Base-by-base conservation (phyloP, 35 echinoderm and acorn worm genomes). In the Ptychodera flava region DNA sequence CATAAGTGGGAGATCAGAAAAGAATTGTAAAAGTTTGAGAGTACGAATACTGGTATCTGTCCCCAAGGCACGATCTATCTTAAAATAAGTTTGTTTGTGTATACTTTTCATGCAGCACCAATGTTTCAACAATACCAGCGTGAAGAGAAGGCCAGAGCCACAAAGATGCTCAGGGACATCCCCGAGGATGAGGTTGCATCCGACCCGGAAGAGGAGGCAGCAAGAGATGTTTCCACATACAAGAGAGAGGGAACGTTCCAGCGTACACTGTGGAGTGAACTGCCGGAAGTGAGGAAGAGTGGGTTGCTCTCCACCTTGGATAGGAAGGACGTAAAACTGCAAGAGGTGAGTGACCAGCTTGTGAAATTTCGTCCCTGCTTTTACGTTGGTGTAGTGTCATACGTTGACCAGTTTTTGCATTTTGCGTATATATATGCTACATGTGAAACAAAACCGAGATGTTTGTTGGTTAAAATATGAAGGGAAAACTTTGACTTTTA, bases 71-170 rank as follows among this genome's bases (percentile, higher is more conserved):
- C n/a, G n/a, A n/a, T n/a, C n/a, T n/a, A n/a, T n/a, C n/a, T n/a
- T n/a, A n/a, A n/a, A n/a, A n/a, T n/a, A n/a, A n/a, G n/a, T n/a
- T n/a, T n/a, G n/a, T n/a, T n/a, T n/a, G n/a, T n/a, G n/a, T n/a
- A n/a, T n/a, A n/a, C n/a, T n/a, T n/a, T n/a, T 37, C 82, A 36
- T 83, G 35, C 37, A 83, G 82, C 34, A 83, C 82, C 82, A 37
- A 27, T 83, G 82, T 83, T 83, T 36, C 82, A 83, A 83, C n/a
- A 34, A 0, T 83, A 83, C 28, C 30, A 83, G 33, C 30, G 29
- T 30, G 82, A 83, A 36, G 82, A 33, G 1, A 83, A 83, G 35
- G 1, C 29, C 35, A 34, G 82, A 2, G 82, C 34, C 82, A 83
- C 82, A 0, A 33, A 36, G 14, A 34, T 30, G 30, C 30, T 83